A percentile compares a stretch with the other conserved stretches of the same genome.
Evolutionary conservation across 2,797 vertebrate species (phyloP).

Genomic region (Crocodylus rhombifer): DNA sequence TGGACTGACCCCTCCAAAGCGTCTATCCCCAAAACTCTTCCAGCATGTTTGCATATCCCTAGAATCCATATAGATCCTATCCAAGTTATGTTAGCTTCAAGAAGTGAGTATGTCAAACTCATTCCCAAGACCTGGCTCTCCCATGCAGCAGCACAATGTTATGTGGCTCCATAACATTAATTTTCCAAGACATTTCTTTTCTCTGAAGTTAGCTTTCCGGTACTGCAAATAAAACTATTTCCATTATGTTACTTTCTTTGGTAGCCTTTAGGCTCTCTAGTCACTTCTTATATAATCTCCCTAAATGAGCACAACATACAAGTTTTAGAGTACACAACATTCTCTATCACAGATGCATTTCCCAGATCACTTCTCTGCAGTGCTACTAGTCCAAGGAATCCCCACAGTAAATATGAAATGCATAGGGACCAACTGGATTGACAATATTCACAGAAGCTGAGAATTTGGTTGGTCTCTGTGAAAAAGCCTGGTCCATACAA

Average conservation of each 20-base stretch:
- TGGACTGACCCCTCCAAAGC: background rate
- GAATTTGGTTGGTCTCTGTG: too few relatives aligned
- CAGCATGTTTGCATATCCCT: background rate
- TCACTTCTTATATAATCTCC: background rate
- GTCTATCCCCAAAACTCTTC: background rate
- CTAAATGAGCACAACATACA: fast-evolving
- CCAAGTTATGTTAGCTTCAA: background rate
- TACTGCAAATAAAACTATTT: background rate
- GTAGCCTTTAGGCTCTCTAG: background rate
- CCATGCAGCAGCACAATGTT: background rate
- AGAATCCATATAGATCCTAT: background rate
- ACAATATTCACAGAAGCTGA: too few relatives aligned
- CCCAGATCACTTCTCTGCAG: background rate
- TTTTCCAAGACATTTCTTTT: slow-evolving; percentile 36
- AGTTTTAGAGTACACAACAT: background rate
- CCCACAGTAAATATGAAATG: background rate
- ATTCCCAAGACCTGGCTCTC: background rate
- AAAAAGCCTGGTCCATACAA: too few relatives aligned
- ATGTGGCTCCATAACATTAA: background rate
- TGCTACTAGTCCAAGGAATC: background rate
- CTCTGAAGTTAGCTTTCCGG: background rate
- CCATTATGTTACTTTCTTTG: background rate
- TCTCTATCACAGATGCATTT: fast-evolving
- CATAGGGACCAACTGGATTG: background rate
- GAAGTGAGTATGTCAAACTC: background rate